Conservation (phyloP, 2,797 vertebrate genomes). For the Etheostoma perlongum region DNA sequence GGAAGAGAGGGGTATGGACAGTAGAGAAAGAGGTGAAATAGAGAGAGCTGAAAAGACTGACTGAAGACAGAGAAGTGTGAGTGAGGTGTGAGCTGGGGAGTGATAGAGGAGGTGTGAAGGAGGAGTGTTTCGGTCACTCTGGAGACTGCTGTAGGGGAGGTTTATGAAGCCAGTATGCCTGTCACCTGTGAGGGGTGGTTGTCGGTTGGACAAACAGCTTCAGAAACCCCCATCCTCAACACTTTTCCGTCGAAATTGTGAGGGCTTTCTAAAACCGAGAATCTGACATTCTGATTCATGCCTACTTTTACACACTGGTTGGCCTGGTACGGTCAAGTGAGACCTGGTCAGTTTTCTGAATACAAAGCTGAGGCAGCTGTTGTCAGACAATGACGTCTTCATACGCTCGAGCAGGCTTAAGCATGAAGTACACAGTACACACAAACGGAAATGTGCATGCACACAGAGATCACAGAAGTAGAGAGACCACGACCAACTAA, state of each 20-base stretch:
- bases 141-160: slow-evolving; percentile 25
- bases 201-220: slow-evolving; percentile 4
- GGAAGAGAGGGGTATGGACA: slow-evolving; percentile 22
- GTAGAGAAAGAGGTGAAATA: slow-evolving; percentile 30
- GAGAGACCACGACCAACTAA: slow-evolving; percentile 27
- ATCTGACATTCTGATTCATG: background rate
- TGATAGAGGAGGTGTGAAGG: slow-evolving; percentile 52
- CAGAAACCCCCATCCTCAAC: background rate
- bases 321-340: background rate
- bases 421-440: slow-evolving; percentile 9
- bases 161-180: slow-evolving; percentile 15
- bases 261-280: background rate
- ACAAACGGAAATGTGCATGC: slow-evolving; percentile 4
- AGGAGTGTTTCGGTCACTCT: slow-evolving; percentile 27
- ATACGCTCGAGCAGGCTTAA: slow-evolving; percentile 14
- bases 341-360: slow-evolving; percentile 13
- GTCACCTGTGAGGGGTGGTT: background rate
- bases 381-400: slow-evolving; percentile 21
- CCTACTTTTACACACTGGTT: background rate
- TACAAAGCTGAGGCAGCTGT: slow-evolving; percentile 35
- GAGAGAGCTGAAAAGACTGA: slow-evolving; percentile 18
- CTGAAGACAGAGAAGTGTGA: slow-evolving; percentile 34
- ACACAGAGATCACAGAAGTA: slow-evolving; percentile 28
- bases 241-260: background rate
- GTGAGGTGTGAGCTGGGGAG: slow-evolving; percentile 57